Evolutionary conservation across 2,113 vertebrate species (phyloP), one percentile per base, ranked within the genome.

Genomic region (Apus apus): DNA sequence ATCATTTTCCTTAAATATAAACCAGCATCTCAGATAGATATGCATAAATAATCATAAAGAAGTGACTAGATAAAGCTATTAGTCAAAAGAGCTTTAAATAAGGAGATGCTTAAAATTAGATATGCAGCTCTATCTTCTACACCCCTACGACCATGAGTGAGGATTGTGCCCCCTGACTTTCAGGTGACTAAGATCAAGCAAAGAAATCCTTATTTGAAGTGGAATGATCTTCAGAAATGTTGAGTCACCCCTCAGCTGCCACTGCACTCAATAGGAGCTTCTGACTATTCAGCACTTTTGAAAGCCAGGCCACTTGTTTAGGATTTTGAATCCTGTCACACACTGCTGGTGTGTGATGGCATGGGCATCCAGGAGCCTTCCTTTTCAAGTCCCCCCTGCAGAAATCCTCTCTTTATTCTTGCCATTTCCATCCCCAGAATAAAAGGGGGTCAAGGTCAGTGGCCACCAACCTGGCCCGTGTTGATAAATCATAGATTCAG

Each of bases 161-260:
- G 45, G 11, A 9, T n/a, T 61, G 3, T 1, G 9, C 6, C 7
- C 1, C 38, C 8, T 5, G 65, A 2, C 56, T 75, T 32, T 17
- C 29, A 8, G 30, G 7, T 43, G 85, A 5, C 2, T 23, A 21
- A 21, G 36, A 84, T 9, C 12, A 3, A 34, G 61, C 18, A 21
- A 61, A 48, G 2, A 29, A 79, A 61, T 7, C 57, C 34, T 74
- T 23, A 9, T 48, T 48, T 85, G 6, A 15, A 64, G 66, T 1
- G 48, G 48, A 34, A 58, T 2, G 34, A 78, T 93, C 82, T 25
- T 18, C 74, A 85, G 82, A 85, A 94, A 79, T 2, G 66, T 64
- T n/a, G 75, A 96, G 83, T 87, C 93, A 85, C 82, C 66, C 70
- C 70, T 70, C 87, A 53, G 94, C 85, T 86, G 89, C 75, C 71